Base-by-base conservation (phyloP, 2,113 vertebrate genomes). In the Poeciliopsis occidentalis region DNA sequence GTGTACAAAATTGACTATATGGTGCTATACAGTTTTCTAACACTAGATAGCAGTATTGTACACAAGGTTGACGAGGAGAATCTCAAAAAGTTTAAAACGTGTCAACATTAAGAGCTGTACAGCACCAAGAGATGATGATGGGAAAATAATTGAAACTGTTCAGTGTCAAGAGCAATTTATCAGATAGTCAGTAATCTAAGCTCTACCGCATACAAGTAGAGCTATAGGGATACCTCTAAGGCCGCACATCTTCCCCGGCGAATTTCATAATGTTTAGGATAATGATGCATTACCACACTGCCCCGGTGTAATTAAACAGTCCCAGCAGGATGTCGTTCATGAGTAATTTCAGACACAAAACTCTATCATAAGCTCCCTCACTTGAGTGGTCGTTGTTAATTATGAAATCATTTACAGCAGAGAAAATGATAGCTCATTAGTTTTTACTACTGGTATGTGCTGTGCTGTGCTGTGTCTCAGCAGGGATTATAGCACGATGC, bases 31-130 rank as follows among this genome's bases (percentile, higher is more conserved):
- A 70, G 78, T 79, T 73, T 73, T 81, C 61, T 73, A 86, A 87
- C 88, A 79, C 68, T 85, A 91, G 93, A 85, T 27, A 84, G 92
- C 92, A 91, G 88, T 93, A 93, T 92, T 85, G 80, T 85, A 91
- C 89, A 94, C 15, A 66, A 57, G 64, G 24, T 66, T 47, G 81
- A 67, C 39, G 34, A 24, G 5, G 62, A 75, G 44, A 44, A 24
- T 61, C 61, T 54, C 65, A 37, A 15, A 64, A 82, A 73, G 78
- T 30, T 69, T 72, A n/a, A 57, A 57, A 54, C 63, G 22, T 60
- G 29, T 76, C 39, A 65, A 29, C 67, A 70, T 71, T 44, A 62
- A 64, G 67, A 85, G 63, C 51, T 75, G 69, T 81, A 75, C 82
- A 81, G 79, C 83, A 69, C 75, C 44, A 63, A 73, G 30, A 67